Evolutionary conservation across 30 jellyfish, hydroid and myxozoan genomes (phyloP), one percentile per base, ranked within the genome.

Genomic region (Aurelia coerulea): DNA sequence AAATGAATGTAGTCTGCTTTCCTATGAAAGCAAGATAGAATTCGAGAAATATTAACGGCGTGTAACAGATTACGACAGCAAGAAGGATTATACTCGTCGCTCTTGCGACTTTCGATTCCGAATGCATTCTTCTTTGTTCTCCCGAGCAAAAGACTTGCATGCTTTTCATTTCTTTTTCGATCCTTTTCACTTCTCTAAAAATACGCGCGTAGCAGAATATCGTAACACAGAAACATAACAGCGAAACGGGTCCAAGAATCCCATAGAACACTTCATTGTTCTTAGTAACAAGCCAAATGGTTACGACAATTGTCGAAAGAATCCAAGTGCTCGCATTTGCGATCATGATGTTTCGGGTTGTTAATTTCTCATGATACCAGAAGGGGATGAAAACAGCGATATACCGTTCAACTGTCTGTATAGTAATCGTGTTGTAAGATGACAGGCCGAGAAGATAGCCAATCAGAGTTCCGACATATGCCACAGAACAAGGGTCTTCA

Each of bases 51-150:
- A 84, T n/a, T 32, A 73, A n/a, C 39, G 93, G 93, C 39, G 88
- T 34, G 39, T 73, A 84, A 53, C 88, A 84, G 5, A 53, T 53
- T 52, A 63, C 66, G 19, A 84, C 67, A 32, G 68, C 74, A 10
- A 73, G 34, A n/a, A 84, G 70, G 2, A 74, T 73, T 33, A 84
- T 84, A 53, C 65, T 84, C 54, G 93, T 84, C 10, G 93, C 93
- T 71, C 65, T 84, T 31, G 88, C 88, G 13, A 84, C 88, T 74
- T 84, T 84, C 3, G 93, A 84, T 37, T 84, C 84, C n/a, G 85
- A 71, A 33, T 41, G 37, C 65, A 73, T 71, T 68, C 75, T 73
- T 51, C 51, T 59, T 6, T 76, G 87, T 23, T 84, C 93, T 41
- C 32, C 87, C 31, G 63, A 66, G 50, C 75, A 54, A 23, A 71